Conservation (phyloP, 2,888 invertebrate species). For the Linnaemya tessellans region DNA sequence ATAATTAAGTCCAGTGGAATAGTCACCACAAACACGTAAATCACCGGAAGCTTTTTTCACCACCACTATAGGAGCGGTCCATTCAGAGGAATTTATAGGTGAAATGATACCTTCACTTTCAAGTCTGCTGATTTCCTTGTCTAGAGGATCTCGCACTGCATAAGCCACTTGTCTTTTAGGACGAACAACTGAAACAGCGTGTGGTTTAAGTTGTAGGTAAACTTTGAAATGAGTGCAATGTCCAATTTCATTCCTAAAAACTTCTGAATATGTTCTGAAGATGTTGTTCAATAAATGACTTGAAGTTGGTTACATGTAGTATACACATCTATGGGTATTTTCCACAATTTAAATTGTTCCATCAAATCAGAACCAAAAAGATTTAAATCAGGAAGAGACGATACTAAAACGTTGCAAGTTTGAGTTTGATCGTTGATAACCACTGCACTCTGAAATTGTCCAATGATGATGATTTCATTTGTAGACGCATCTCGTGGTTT, state of each 20-base stretch:
- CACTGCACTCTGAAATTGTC: conserved; percentile 33
- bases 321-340: no score
- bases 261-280: conserved; percentile 45
- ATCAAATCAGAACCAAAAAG: conserved; percentile 48
- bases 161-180: conserved; percentile 70
- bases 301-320: neutral
- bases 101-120: conserved; percentile 62
- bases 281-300: conserved; percentile 21
- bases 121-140: conserved; percentile 58
- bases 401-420: conserved; percentile 39
- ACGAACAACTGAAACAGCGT: conserved; percentile 59
- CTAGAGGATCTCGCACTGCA: conserved; percentile 62
- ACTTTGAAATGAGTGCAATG: conserved; percentile 44
- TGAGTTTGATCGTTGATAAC: conserved; percentile 1
- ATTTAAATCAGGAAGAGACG: conserved; percentile 39
- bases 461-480: conserved; percentile 47
- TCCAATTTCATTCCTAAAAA: conserved; percentile 55
- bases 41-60: conserved; percentile 55
- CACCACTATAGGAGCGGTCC: no score
- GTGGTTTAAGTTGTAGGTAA: conserved; percentile 52
- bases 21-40: no score
- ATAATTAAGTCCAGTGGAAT: no score
- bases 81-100: no score
- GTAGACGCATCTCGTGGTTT: conserved; percentile 41
- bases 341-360: conserved; percentile 63